Percentiles rank a stretch among this genome's conserved stretches.
phyloP scores from a whole-genome alignment of 2,888 invertebrate genomes.

The Pyrrhia umbra region DNA sequence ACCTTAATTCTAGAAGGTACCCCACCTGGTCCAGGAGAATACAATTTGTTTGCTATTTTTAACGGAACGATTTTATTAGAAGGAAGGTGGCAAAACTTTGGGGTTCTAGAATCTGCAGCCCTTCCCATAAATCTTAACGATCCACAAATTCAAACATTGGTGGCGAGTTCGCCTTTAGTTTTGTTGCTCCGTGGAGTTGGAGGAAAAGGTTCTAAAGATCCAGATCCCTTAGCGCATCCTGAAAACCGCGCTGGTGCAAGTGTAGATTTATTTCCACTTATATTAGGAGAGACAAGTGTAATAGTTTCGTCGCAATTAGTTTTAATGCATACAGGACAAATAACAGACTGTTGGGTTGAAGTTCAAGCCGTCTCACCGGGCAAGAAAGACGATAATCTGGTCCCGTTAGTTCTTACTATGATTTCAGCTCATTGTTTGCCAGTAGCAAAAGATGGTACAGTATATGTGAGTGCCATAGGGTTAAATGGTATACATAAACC shows the following conservation, averaged over 20 bases:
- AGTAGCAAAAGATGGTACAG: conserved; percentile 77
- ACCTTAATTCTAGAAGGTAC: conserved; percentile 70
- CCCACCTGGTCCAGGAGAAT: conserved; percentile 70
- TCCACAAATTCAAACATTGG: conserved; percentile 60
- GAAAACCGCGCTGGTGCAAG: conserved; percentile 83
- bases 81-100: conserved; percentile 72
- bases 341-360: conserved; percentile 68
- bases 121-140: conserved; percentile 76
- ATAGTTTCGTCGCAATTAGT: conserved; percentile 69
- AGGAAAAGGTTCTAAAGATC: conserved; percentile 75
- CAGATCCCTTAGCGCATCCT: conserved; percentile 75
- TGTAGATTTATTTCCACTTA: conserved; percentile 80
- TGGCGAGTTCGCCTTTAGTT: conserved; percentile 78
- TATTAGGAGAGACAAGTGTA: conserved; percentile 79
- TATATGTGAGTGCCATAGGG: conserved; percentile 78
- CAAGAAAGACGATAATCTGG: conserved; percentile 56
- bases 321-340: conserved; percentile 69
- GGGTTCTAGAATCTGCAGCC: conserved; percentile 57
- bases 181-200: conserved; percentile 74
- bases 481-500: conserved; percentile 72
- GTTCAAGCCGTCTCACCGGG: conserved; percentile 68
- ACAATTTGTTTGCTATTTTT: conserved; percentile 71
- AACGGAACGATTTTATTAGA: conserved; percentile 74
- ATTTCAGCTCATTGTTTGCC: conserved; percentile 84
- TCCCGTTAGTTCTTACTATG: conserved; percentile 79